Percentiles rank a stretch among this genome's conserved stretches.
Evolutionary conservation across 2,113 vertebrate species (phyloP).

Genomic region (Nycticorax nycticorax): DNA sequence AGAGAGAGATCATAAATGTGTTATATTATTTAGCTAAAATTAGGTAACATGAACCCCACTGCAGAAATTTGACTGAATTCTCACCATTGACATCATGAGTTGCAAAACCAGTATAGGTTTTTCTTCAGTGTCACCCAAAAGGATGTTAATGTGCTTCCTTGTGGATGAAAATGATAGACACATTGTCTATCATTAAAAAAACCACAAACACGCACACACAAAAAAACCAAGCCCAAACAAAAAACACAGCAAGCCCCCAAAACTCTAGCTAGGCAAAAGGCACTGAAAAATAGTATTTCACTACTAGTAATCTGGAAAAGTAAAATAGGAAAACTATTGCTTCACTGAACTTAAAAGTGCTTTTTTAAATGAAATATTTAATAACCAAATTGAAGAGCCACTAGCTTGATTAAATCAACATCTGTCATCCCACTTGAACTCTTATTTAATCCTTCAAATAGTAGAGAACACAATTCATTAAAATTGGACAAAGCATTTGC

Average conservation of each 20-base stretch:
- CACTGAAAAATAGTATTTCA: background rate
- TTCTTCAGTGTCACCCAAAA: background rate
- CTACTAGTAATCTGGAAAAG: background rate
- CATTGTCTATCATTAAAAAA: background rate
- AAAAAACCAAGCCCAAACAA: no score
- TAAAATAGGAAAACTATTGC: background rate
- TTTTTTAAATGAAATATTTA: background rate
- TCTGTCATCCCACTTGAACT: background rate
- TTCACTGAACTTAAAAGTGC: background rate
- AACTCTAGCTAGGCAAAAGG: background rate
- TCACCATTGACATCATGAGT: background rate
- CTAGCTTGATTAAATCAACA: background rate
- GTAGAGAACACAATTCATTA: background rate
- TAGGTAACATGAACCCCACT: background rate
- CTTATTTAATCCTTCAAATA: background rate
- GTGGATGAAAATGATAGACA: background rate
- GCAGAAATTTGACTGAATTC: background rate
- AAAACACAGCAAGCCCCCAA: background rate
- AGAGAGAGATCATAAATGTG: background rate
- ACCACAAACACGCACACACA: no score
- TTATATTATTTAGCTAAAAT: background rate
- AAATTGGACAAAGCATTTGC: background rate
- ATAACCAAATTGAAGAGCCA: background rate
- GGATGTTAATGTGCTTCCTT: background rate
- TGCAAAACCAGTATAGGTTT: background rate